Percentiles rank a stretch among this genome's conserved stretches.
These are phyloP conservation scores for Netelia virgata DNA, from an alignment of 2,888 invertebrate species.

Conservation along the genomic window DNA sequence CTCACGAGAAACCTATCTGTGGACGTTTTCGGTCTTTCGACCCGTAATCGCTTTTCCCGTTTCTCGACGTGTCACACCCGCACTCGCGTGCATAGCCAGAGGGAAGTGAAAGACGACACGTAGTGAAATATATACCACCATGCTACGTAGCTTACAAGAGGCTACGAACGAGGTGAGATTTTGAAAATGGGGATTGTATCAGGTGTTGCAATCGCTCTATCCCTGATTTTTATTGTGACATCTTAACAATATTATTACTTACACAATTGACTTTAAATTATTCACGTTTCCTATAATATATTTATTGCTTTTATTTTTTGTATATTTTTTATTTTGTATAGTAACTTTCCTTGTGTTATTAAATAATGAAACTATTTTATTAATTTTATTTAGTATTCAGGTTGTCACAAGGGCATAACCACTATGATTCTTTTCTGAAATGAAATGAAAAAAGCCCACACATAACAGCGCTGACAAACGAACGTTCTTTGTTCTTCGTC, in stretches of 20 bases:
- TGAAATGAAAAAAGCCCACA: too few relatives aligned
- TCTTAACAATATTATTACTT: too few relatives aligned
- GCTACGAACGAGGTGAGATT: not conserved
- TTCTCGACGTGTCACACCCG: slow-evolving; percentile 40
- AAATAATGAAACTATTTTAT: too few relatives aligned
- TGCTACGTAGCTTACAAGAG: not conserved
- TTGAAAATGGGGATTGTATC: not conserved
- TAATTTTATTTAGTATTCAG: too few relatives aligned
- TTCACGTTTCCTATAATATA: too few relatives aligned
- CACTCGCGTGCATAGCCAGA: slow-evolving; percentile 1
- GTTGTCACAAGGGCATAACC: too few relatives aligned
- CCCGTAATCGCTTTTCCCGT: slow-evolving; percentile 50
- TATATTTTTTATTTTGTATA: too few relatives aligned
- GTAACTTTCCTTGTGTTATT: too few relatives aligned
- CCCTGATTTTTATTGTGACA: too few relatives aligned
- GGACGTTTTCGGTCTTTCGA: slow-evolving; percentile 45
- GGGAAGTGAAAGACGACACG: slow-evolving; percentile 38
- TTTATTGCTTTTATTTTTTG: too few relatives aligned
- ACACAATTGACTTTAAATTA: too few relatives aligned
- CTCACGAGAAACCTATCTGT: slow-evolving; percentile 36
- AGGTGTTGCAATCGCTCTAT: not conserved
- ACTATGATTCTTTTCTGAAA: too few relatives aligned
- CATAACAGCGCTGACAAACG: not conserved
- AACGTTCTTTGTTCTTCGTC: not conserved
- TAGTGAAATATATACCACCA: slow-evolving; percentile 14